These are phyloP conservation scores for Galeopterus variegatus DNA, from an alignment of 2,113 vertebrate species.

Conservation along the genomic window DNA sequence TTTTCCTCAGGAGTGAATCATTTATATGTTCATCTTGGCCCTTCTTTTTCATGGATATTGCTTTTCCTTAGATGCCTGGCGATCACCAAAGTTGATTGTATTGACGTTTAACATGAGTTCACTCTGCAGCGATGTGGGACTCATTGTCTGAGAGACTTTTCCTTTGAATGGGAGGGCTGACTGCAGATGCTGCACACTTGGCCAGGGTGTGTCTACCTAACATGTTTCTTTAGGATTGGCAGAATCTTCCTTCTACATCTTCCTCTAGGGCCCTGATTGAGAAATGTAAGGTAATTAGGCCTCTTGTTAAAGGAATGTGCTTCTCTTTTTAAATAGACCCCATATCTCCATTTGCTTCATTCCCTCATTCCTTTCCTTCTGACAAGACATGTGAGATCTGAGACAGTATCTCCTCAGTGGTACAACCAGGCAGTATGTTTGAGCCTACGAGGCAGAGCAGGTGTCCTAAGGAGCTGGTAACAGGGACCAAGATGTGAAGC, in stretches of 20 bases:
- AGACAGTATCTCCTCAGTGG: background rate
- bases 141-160: background rate
- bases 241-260: background rate
- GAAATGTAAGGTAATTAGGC: background rate
- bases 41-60: background rate
- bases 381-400: background rate
- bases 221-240: background rate
- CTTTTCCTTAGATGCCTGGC: background rate
- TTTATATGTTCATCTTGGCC: background rate
- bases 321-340: constrained; percentile 1
- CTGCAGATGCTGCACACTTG: background rate
- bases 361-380: background rate
- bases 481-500: background rate
- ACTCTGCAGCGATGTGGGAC: background rate
- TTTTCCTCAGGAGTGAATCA: background rate
- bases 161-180: background rate
- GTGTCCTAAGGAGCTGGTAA: background rate
- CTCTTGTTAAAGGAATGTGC: background rate
- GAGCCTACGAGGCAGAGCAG: background rate
- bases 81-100: background rate
- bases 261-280: background rate
- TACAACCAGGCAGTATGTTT: background rate
- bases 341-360: background rate
- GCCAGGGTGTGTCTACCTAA: background rate
- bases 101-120: background rate